phyloP scores from a whole-genome alignment of 2,113 vertebrate species.

The Otolemur garnettii region DNA sequence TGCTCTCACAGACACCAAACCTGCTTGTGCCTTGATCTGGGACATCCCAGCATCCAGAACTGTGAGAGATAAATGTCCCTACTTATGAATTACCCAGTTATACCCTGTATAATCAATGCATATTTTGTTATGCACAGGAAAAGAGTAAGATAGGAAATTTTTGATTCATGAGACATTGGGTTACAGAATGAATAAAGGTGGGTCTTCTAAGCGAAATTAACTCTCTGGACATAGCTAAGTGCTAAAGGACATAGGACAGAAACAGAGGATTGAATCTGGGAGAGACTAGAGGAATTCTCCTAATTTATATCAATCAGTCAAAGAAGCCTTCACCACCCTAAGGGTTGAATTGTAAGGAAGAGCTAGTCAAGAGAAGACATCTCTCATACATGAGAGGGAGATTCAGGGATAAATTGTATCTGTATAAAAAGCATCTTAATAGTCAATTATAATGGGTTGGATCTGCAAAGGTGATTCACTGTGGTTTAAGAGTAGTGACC shows the following conservation, averaged over 20 bases:
- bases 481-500: neutral
- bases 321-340: too few relatives aligned
- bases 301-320: neutral
- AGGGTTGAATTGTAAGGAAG: neutral
- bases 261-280: rapidly evolving
- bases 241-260: neutral
- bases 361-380: neutral
- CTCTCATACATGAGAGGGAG: too few relatives aligned
- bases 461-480: neutral
- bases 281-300: neutral
- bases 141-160: neutral
- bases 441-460: neutral
- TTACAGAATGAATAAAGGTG: neutral
- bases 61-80: neutral
- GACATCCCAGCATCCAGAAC: neutral
- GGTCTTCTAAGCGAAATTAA: neutral
- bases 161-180: neutral
- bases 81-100: neutral
- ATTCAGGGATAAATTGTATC: neutral
- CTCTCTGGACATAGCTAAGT: neutral
- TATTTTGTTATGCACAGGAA: neutral
- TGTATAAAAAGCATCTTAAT: neutral
- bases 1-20: neutral
- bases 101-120: too few relatives aligned
- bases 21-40: neutral